Evolutionary conservation across 2,888 invertebrate species (phyloP).

Genomic region (Eulithis testata): DNA sequence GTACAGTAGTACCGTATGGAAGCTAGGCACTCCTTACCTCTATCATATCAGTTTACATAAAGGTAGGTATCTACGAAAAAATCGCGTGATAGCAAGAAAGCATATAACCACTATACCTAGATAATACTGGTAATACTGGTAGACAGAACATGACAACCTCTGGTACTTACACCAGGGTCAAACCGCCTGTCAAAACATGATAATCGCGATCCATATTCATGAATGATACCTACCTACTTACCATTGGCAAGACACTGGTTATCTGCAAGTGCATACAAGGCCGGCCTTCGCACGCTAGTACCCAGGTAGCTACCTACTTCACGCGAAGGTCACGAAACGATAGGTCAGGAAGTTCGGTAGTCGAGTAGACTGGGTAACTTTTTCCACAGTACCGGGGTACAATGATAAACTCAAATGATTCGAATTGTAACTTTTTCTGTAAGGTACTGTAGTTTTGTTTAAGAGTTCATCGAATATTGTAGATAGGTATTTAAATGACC

Average conservation of each 20-base stretch:
- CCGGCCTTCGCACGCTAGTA: slow-evolving; percentile 20
- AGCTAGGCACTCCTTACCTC: not conserved
- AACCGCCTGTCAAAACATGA: slow-evolving; percentile 16
- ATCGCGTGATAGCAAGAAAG: too few relatives aligned
- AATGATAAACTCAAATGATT: too few relatives aligned
- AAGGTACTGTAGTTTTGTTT: too few relatives aligned
- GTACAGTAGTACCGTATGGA: not conserved
- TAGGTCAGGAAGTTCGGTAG: slow-evolving; percentile 18
- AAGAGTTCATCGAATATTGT: too few relatives aligned
- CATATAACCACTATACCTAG: too few relatives aligned
- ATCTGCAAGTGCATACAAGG: slow-evolving; percentile 24
- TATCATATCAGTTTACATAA: too few relatives aligned
- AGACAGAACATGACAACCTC: slow-evolving; percentile 1
- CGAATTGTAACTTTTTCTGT: too few relatives aligned
- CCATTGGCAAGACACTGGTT: slow-evolving; percentile 6
- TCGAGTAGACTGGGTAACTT: slow-evolving; percentile 6
- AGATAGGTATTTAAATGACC: too few relatives aligned
- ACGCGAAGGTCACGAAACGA: slow-evolving; percentile 19
- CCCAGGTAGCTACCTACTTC: slow-evolving; percentile 7
- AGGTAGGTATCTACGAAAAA: too few relatives aligned
- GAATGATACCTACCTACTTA: slow-evolving; percentile 4
- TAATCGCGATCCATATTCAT: slow-evolving; percentile 20
- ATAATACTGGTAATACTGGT: not conserved
- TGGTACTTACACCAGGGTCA: slow-evolving; percentile 1
- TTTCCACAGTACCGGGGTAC: slow-evolving; percentile 3